phyloP scores from a whole-genome alignment of 2,888 invertebrate genomes.

The Lepidocyrtoides sp. region DNA sequence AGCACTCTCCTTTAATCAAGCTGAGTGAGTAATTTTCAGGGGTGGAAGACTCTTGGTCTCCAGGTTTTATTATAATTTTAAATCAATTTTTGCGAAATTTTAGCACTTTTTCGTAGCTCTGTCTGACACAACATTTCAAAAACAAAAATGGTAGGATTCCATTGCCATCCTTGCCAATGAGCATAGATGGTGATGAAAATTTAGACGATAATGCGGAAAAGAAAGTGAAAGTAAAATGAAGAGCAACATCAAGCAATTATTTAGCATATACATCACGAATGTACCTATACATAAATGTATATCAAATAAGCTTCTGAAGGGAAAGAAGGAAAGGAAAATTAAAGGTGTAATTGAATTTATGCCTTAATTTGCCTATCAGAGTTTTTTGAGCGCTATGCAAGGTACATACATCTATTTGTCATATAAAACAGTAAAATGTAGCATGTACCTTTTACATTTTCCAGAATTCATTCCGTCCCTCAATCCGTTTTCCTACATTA shows the following conservation, averaged over 20 bases:
- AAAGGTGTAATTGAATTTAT: constrained; percentile 66
- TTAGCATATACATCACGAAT: background rate
- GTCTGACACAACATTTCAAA: too few species aligned
- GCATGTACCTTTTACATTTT: background rate
- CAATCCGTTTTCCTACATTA: background rate
- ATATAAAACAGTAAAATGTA: background rate
- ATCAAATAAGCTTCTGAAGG: background rate
- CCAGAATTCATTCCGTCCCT: background rate
- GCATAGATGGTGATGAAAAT: too few species aligned
- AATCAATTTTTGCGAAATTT: too few species aligned
- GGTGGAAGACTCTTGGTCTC: too few species aligned
- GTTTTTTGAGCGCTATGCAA: too few species aligned
- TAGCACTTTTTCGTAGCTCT: too few species aligned
- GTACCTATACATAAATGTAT: background rate
- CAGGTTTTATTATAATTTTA: too few species aligned
- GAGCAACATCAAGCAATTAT: background rate
- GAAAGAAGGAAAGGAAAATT: constrained; percentile 31
- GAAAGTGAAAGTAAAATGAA: background rate
- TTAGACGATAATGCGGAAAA: background rate
- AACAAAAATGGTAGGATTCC: too few species aligned
- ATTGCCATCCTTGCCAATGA: too few species aligned
- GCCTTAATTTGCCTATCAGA: background rate
- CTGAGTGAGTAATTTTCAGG: too few species aligned
- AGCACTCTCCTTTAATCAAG: too few species aligned
- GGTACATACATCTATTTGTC: too few species aligned